Percentiles rank a stretch among this genome's conserved stretches.
Conservation (phyloP, 1,140 invertebrate species). For the Drosophila mauritiana region DNA sequence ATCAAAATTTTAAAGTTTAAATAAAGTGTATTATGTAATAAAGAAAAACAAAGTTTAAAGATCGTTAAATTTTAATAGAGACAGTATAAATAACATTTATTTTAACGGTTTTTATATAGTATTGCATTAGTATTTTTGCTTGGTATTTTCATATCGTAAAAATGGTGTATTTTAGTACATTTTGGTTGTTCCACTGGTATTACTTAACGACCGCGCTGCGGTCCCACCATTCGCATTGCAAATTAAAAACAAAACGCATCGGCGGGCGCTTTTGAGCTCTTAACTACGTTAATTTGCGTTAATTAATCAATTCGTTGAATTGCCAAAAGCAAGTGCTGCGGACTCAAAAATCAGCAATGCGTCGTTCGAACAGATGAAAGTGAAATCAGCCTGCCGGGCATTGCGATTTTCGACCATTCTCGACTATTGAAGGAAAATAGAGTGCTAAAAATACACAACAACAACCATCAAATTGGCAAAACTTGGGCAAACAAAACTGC, state of each 20-base stretch:
- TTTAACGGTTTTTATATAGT: background rate
- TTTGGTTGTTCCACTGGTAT: background rate
- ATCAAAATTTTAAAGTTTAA: too few relatives aligned
- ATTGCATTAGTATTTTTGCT: background rate
- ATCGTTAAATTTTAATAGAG: too few relatives aligned
- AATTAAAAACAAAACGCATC: constrained; percentile 27
- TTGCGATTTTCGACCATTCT: constrained; percentile 10
- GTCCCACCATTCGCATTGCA: constrained; percentile 5
- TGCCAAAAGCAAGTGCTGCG: constrained; percentile 10
- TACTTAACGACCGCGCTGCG: background rate
- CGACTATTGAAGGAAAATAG: constrained; percentile 9
- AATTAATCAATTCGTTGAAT: constrained; percentile 11
- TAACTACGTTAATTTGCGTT: constrained; percentile 5
- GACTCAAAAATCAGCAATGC: background rate
- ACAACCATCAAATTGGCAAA: constrained; percentile 19
- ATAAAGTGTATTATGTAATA: too few relatives aligned
- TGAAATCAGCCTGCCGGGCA: constrained; percentile 11
- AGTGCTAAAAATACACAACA: constrained; percentile 43
- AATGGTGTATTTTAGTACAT: background rate
- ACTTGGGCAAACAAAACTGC: constrained; percentile 43
- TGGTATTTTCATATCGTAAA: too few relatives aligned
- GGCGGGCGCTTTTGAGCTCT: constrained; percentile 12
- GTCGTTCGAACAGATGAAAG: constrained; percentile 10
- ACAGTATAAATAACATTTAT: too few relatives aligned
- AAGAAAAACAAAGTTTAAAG: too few relatives aligned